These are phyloP conservation scores for Acrocephalus kingi DNA, from an alignment of 2,113 vertebrate genomes.

Conservation along the genomic window DNA sequence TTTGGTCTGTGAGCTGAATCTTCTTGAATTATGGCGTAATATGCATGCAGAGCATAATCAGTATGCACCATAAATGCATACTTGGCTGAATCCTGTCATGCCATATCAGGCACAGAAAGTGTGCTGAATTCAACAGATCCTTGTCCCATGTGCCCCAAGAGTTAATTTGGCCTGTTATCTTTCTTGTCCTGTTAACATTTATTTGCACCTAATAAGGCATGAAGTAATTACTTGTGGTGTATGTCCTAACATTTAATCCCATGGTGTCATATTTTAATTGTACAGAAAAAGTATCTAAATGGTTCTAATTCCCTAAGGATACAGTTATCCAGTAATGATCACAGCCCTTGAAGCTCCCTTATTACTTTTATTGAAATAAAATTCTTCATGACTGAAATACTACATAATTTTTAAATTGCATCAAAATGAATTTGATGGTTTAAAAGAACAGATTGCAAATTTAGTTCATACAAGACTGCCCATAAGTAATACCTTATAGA, in stretches of 20 bases:
- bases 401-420: constrained; percentile 43
- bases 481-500: not conserved
- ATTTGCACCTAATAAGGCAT: constrained; percentile 50
- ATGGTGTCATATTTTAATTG: constrained; percentile 48
- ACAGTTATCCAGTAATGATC: constrained; percentile 40
- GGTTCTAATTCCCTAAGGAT: not conserved
- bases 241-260: constrained; percentile 46
- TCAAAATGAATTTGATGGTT: constrained; percentile 40
- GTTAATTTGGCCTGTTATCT: constrained; percentile 28
- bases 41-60: not conserved
- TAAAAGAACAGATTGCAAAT: constrained; percentile 36
- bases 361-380: constrained; percentile 60
- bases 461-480: not conserved
- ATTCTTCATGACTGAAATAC: constrained; percentile 35
- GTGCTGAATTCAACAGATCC: not conserved
- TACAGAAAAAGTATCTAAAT: constrained; percentile 17
- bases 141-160: not conserved
- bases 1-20: not conserved
- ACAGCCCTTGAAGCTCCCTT: constrained; percentile 42
- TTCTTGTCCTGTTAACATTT: constrained; percentile 45
- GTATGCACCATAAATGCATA: not conserved
- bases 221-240: constrained; percentile 29
- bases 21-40: not conserved
- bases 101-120: not conserved
- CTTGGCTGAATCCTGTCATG: not conserved